Evolutionary conservation across 2,113 vertebrate genomes (phyloP).

Genomic region (Pao palembangensis): DNA sequence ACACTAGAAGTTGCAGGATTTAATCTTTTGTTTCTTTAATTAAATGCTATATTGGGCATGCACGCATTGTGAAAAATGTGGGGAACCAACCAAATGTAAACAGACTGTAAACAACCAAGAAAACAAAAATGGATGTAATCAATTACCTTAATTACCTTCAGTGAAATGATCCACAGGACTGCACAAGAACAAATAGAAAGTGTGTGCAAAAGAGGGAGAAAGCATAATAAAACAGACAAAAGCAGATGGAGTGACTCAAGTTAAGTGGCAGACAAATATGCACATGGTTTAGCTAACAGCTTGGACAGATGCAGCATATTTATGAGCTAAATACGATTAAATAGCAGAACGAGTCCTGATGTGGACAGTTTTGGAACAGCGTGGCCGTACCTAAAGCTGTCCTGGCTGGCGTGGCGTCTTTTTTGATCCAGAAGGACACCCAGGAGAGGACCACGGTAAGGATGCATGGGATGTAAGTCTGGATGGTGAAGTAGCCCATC

Average conservation of each 20-base stretch:
- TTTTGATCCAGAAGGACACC: slow-evolving; percentile 99
- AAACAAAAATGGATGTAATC: slow-evolving; percentile 28
- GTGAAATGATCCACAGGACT: slow-evolving; percentile 63
- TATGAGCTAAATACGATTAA: background rate
- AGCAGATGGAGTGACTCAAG: slow-evolving; percentile 38
- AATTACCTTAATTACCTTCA: slow-evolving; percentile 76
- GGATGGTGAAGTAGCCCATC: slow-evolving; percentile 98
- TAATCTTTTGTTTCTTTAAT: background rate
- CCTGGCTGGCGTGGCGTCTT: slow-evolving; percentile 93
- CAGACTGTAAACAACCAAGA: background rate
- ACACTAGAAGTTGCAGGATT: background rate
- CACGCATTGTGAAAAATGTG: background rate
- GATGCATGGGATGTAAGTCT: slow-evolving; percentile 97
- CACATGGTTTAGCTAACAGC: slow-evolving; percentile 1
- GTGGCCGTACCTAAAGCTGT: slow-evolving; percentile 84
- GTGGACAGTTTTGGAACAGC: background rate
- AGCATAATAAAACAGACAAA: slow-evolving; percentile 48
- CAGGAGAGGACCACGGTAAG: slow-evolving; percentile 95
- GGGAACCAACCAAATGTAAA: background rate
- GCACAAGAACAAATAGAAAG: slow-evolving; percentile 60
- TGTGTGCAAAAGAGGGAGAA: slow-evolving; percentile 40
- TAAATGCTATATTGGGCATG: too few species aligned
- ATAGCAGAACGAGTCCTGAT: background rate
- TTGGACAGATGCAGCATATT: slow-evolving; percentile 12
- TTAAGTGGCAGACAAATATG: slow-evolving; percentile 17